A percentile compares a stretch with the other conserved stretches of the same genome.
Evolutionary conservation across 2,797 vertebrate genomes (phyloP).

Genomic region (Epinephelus coioides): DNA sequence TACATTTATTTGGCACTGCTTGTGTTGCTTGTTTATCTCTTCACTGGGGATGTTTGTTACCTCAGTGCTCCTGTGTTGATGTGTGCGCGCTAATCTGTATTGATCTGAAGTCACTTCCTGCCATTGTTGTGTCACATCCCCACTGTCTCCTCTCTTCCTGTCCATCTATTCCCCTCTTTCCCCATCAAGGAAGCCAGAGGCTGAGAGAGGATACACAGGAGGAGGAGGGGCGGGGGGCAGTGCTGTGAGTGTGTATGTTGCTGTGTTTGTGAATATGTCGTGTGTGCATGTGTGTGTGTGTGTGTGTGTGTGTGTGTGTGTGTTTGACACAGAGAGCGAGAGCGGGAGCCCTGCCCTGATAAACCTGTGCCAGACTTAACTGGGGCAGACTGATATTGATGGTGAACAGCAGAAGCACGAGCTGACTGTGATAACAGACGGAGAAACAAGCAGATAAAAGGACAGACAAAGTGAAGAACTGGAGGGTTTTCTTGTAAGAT

Average conservation of each 20-base stretch:
- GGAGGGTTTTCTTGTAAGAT: background rate
- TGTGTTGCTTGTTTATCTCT: conserved; percentile 74
- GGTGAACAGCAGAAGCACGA: conserved; percentile 30
- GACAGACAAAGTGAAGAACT: background rate
- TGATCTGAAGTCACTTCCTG: conserved; percentile 85
- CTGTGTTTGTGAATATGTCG: background rate
- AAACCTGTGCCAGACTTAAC: conserved; percentile 41
- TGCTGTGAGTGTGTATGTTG: conserved; percentile 4
- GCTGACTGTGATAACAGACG: conserved; percentile 40
- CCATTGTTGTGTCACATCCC: conserved; percentile 85
- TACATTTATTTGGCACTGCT: conserved; percentile 36
- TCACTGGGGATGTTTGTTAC: conserved; percentile 73
- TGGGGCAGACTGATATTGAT: conserved; percentile 41
- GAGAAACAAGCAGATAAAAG: conserved; percentile 11
- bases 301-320: background rate
- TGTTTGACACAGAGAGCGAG: background rate
- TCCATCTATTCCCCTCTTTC: conserved; percentile 74
- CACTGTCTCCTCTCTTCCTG: conserved; percentile 85
- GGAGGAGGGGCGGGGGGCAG: background rate
- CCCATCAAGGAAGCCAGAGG: conserved; percentile 73
- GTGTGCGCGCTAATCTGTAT: conserved; percentile 77
- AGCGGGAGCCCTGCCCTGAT: conserved; percentile 52
- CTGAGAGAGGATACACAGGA: conserved; percentile 70
- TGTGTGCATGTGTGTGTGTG: conserved; percentile 2
- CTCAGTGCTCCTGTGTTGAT: conserved; percentile 53